phyloP scores from a whole-genome alignment of 2,797 vertebrate genomes.

The Thamnophis elegans region DNA sequence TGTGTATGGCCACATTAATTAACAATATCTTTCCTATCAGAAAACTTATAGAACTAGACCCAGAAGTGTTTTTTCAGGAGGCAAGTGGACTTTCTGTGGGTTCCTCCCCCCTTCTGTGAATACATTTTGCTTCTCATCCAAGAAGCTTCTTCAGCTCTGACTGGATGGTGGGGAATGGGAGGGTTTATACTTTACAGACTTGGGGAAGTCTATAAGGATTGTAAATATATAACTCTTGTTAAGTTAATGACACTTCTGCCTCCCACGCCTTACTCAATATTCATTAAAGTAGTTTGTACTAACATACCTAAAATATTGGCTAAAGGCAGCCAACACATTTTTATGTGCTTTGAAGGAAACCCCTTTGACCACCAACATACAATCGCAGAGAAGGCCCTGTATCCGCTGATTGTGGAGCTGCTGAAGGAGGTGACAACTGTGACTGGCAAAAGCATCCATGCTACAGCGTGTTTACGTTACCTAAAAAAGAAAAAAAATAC shows the following conservation, averaged over 20 bases:
- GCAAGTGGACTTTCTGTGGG: too few relatives aligned
- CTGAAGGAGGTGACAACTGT: constrained; percentile 95
- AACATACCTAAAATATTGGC: constrained; percentile 92
- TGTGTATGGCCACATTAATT: not conserved
- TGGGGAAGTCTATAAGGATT: not conserved
- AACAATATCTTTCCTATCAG: not conserved
- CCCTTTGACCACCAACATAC: constrained; percentile 94
- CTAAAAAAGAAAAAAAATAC: constrained; percentile 49
- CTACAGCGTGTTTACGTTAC: constrained; percentile 58
- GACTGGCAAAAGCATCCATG: constrained; percentile 88
- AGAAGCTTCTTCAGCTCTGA: too few relatives aligned
- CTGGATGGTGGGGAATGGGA: too few relatives aligned
- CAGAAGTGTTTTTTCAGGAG: too few relatives aligned
- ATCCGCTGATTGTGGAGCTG: constrained; percentile 97
- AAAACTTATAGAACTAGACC: not conserved
- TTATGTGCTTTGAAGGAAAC: constrained; percentile 98
- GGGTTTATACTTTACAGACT: too few relatives aligned
- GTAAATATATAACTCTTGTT: not conserved
- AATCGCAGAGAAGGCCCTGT: constrained; percentile 95
- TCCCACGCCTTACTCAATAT: not conserved
- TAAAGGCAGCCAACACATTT: constrained; percentile 97
- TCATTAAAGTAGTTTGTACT: not conserved
- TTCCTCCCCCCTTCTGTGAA: too few relatives aligned
- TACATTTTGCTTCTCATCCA: too few relatives aligned
- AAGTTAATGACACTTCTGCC: not conserved